Evolutionary conservation across 2,113 vertebrate species (phyloP).

Genomic region (Sapayoa aenigma): DNA sequence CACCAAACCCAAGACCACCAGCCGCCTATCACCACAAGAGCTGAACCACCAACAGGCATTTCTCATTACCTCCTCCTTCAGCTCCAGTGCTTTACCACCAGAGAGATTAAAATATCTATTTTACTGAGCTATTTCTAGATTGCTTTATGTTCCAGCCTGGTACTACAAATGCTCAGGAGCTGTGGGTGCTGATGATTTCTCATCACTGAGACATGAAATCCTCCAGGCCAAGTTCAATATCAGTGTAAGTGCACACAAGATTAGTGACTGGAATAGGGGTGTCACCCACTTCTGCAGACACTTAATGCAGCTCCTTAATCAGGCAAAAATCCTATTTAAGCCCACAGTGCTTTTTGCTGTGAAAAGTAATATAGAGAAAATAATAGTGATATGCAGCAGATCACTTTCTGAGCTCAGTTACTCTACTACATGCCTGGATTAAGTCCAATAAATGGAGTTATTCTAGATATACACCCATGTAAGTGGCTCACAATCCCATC

Average conservation of each 20-base stretch:
- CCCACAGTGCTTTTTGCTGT: background rate
- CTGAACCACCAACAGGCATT: background rate
- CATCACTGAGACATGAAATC: background rate
- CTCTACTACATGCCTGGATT: slow-evolving; percentile 47
- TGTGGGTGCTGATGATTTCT: slow-evolving; percentile 19
- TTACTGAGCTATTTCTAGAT: slow-evolving; percentile 39
- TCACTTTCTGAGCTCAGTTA: background rate
- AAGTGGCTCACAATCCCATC: slow-evolving; percentile 32
- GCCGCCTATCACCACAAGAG: background rate
- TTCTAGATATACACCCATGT: slow-evolving; percentile 46
- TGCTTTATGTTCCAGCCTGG: background rate
- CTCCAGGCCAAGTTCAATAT: background rate
- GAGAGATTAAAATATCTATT: slow-evolving; percentile 38
- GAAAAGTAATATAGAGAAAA: background rate
- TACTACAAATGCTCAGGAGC: background rate
- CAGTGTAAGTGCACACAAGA: slow-evolving; percentile 16
- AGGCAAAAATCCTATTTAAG: slow-evolving; percentile 28
- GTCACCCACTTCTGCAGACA: background rate
- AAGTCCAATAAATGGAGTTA: slow-evolving; percentile 50
- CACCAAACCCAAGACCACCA: background rate
- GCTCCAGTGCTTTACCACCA: slow-evolving; percentile 10
- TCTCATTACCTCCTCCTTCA: slow-evolving; percentile 31
- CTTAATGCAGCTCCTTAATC: background rate
- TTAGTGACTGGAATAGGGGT: background rate
- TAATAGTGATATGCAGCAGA: background rate